Percentiles rank a stretch among this genome's conserved stretches.
Evolutionary conservation across 2,113 vertebrate genomes (phyloP).

Genomic region (Indicator indicator): DNA sequence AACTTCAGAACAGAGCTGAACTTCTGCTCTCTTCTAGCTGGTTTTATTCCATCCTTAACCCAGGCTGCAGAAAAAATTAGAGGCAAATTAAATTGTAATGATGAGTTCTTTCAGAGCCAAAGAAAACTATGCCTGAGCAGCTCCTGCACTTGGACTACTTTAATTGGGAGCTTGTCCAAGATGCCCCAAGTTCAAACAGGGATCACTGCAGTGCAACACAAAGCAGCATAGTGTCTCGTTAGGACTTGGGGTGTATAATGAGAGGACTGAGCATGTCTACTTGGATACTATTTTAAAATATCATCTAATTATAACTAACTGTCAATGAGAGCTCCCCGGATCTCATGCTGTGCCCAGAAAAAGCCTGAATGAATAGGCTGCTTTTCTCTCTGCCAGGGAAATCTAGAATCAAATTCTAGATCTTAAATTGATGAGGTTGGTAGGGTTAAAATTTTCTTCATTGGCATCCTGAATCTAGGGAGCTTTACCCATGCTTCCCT

Average conservation of each 20-base stretch:
- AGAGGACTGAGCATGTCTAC: slow-evolving; percentile 18
- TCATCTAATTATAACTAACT: slow-evolving; percentile 62
- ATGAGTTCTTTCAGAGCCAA: slow-evolving; percentile 11
- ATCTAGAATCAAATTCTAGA: neutral
- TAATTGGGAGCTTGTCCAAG: slow-evolving; percentile 24
- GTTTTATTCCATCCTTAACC: neutral
- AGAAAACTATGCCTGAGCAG: neutral
- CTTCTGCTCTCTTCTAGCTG: neutral
- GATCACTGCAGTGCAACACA: slow-evolving; percentile 22
- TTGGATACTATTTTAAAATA: slow-evolving; percentile 56
- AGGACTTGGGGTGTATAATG: slow-evolving; percentile 19
- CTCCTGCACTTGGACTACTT: neutral
- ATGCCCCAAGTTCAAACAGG: slow-evolving; percentile 2
- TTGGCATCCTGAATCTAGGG: rapidly evolving
- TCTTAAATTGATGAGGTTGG: neutral
- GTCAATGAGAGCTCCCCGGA: slow-evolving; percentile 29
- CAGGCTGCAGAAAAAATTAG: neutral
- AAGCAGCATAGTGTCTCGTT: slow-evolving; percentile 11
- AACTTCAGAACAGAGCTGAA: slow-evolving; percentile 9
- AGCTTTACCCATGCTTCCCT: neutral
- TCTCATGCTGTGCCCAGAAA: slow-evolving; percentile 34
- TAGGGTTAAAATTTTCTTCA: neutral
- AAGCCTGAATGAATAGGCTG: slow-evolving; percentile 44
- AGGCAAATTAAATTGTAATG: neutral
- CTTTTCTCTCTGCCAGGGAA: slow-evolving; percentile 1